Evolutionary conservation across 2,888 invertebrate genomes (phyloP).

Genomic region (Ctenicera cuprea): DNA sequence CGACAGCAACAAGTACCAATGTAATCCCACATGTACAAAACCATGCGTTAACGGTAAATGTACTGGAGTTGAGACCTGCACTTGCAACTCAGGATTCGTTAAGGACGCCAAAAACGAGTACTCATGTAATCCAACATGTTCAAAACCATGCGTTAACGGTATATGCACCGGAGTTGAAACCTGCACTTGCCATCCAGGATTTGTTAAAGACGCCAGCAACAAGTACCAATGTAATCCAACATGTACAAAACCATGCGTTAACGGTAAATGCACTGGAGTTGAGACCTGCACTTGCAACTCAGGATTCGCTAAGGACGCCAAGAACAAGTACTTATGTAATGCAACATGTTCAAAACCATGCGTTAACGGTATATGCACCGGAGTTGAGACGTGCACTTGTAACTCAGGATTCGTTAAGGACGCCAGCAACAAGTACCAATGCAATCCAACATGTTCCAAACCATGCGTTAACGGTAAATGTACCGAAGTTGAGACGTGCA

Average conservation of each 20-base stretch:
- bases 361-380: conserved; percentile 20
- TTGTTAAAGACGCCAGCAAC: conserved; percentile 48
- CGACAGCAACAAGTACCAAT: conserved; percentile 52
- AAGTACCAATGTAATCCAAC: conserved; percentile 57
- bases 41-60: conserved; percentile 55
- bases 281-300: conserved; percentile 53
- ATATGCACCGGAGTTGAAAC: conserved; percentile 72
- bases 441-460: conserved; percentile 17
- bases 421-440: conserved; percentile 18
- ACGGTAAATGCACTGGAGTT: conserved; percentile 57
- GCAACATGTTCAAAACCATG: conserved; percentile 21
- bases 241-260: conserved; percentile 56
- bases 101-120: conserved; percentile 46
- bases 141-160: conserved; percentile 66
- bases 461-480: conserved; percentile 27
- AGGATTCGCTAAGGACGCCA: conserved; percentile 10
- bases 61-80: conserved; percentile 50
- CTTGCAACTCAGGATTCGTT: conserved; percentile 39
- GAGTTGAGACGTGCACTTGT: conserved; percentile 17
- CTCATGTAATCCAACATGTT: conserved; percentile 67
- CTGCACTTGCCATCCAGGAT: conserved; percentile 66
- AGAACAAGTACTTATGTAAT: conserved; percentile 26
- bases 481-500: conserved; percentile 15
- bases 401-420: conserved; percentile 22
- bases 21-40: conserved; percentile 53